These are phyloP conservation scores for Acrocephalus scirpaceus DNA, from an alignment of 2,797 vertebrate genomes.

Conservation along the genomic window DNA sequence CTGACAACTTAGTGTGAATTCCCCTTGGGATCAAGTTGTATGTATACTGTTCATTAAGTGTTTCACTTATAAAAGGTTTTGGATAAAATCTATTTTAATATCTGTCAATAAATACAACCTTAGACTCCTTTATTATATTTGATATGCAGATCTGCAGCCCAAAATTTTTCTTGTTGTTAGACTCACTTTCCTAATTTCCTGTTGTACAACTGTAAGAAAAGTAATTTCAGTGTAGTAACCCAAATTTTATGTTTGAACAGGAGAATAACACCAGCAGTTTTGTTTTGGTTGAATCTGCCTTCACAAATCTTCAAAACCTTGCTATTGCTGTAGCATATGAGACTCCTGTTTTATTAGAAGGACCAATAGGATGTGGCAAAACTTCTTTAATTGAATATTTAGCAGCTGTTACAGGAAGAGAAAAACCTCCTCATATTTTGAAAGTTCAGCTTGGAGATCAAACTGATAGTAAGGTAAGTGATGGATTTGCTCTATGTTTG, in stretches of 20 bases:
- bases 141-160: background rate
- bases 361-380: slow-evolving; percentile 95
- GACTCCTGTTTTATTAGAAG: slow-evolving; percentile 91
- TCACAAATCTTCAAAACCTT: slow-evolving; percentile 88
- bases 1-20: background rate
- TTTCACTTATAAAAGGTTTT: background rate
- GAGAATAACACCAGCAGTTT: slow-evolving; percentile 59
- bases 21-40: background rate
- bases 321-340: slow-evolving; percentile 90
- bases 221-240: background rate
- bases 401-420: slow-evolving; percentile 88
- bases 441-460: slow-evolving; percentile 98
- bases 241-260: slow-evolving; percentile 50
- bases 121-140: background rate
- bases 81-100: background rate
- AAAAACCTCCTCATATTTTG: slow-evolving; percentile 86
- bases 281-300: slow-evolving; percentile 90
- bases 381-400: slow-evolving; percentile 91
- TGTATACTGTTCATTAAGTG: background rate
- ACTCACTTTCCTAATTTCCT: background rate
- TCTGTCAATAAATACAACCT: background rate
- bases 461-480: slow-evolving; percentile 95
- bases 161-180: background rate
- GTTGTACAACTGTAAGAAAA: background rate
- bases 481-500: background rate